Evolutionary conservation across 2,888 invertebrate species (phyloP).

Genomic region (Laspeyria flexula): DNA sequence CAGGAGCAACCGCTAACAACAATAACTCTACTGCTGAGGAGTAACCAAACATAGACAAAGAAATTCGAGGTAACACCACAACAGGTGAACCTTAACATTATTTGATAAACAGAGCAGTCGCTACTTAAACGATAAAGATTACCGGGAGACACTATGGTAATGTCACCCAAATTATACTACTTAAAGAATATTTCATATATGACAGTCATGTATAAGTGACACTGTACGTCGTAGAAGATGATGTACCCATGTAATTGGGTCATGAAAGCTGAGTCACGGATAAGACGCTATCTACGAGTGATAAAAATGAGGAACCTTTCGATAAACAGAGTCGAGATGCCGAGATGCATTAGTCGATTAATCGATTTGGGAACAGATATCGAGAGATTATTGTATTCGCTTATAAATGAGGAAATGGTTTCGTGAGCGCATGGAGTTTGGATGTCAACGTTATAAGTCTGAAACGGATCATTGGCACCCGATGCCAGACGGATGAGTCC

Average conservation of each 20-base stretch:
- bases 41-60: slow-evolving; percentile 27
- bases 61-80: background rate
- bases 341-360: slow-evolving; percentile 21
- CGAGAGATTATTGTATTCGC: slow-evolving; percentile 17
- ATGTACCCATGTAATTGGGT: background rate
- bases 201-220: background rate
- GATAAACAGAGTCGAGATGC: slow-evolving; percentile 15
- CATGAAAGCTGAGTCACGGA: background rate
- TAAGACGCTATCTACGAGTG: slow-evolving; percentile 4
- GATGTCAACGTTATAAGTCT: slow-evolving; percentile 76
- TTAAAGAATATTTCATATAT: background rate
- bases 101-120: slow-evolving; percentile 9
- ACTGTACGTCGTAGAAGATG: background rate
- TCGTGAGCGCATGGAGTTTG: slow-evolving; percentile 38
- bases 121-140: slow-evolving; percentile 7
- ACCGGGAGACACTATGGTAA: background rate
- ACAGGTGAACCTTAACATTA: slow-evolving; percentile 1
- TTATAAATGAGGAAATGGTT: slow-evolving; percentile 7
- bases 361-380: slow-evolving; percentile 22
- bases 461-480: slow-evolving; percentile 77
- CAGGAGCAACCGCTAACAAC: background rate
- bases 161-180: background rate
- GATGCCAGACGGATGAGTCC: slow-evolving; percentile 76
- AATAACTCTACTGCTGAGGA: slow-evolving; percentile 57
- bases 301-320: slow-evolving; percentile 16